Evolutionary conservation across 1,140 invertebrate genomes (phyloP).

Genomic region (Danaus melanippus): DNA sequence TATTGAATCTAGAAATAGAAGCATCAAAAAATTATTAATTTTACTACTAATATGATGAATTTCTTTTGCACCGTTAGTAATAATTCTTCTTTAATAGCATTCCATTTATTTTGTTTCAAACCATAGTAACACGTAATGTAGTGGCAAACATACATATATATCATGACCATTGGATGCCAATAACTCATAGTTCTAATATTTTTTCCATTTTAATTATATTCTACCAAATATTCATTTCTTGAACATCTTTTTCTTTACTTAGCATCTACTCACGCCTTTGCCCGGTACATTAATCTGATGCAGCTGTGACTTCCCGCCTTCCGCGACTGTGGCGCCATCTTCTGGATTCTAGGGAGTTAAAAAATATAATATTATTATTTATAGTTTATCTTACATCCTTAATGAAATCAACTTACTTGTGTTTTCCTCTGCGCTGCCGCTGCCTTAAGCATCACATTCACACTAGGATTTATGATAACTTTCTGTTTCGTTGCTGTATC

Average conservation of each 20-base stretch:
- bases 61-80: no score
- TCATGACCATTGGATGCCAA: no score
- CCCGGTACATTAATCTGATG: slow-evolving; percentile 82
- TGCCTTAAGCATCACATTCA: slow-evolving; percentile 68
- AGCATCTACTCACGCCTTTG: slow-evolving; percentile 71
- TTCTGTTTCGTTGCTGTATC: slow-evolving; percentile 51
- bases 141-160: no score
- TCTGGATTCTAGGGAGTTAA: slow-evolving; percentile 22
- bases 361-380: not conserved
- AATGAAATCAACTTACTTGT: slow-evolving; percentile 36
- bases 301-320: slow-evolving; percentile 71
- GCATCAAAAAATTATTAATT: no score
- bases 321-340: slow-evolving; percentile 73
- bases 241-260: no score
- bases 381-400: not conserved
- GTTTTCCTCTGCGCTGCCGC: slow-evolving; percentile 37
- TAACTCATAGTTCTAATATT: no score
- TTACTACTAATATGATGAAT: no score
- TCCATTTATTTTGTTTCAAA: no score
- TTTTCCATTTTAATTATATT: no score
- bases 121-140: no score
- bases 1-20: slow-evolving; percentile 75
- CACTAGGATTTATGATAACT: slow-evolving; percentile 73
- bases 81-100: no score
- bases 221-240: no score